phyloP scores from a whole-genome alignment of 1,140 invertebrate genomes.

The Drosophila bipectinata region DNA sequence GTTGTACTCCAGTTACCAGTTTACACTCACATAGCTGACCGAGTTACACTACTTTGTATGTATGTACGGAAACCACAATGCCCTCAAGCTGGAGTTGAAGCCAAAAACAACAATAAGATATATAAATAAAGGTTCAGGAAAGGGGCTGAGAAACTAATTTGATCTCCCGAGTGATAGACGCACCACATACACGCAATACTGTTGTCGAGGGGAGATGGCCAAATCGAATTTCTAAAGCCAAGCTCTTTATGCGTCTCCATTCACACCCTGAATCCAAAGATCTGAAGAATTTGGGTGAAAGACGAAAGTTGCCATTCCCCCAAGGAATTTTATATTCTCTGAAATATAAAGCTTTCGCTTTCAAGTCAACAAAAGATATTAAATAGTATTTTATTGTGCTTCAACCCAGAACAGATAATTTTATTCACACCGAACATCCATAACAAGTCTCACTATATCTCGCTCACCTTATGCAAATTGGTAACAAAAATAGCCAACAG shows the following conservation, averaged over 20 bases:
- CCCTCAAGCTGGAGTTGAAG: neutral
- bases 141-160: constrained; percentile 54
- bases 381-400: neutral
- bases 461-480: constrained; percentile 71
- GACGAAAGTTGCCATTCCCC: constrained; percentile 37
- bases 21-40: constrained; percentile 49
- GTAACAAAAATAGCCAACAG: constrained; percentile 28
- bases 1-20: constrained; percentile 36
- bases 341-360: constrained; percentile 20
- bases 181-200: constrained; percentile 61
- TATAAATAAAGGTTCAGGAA: constrained; percentile 29
- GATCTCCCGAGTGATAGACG: constrained; percentile 68
- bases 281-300: constrained; percentile 24
- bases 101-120: too few species aligned
- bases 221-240: constrained; percentile 43
- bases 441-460: constrained; percentile 17
- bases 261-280: constrained; percentile 46
- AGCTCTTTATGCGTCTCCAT: constrained; percentile 41
- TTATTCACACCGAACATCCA: constrained; percentile 2
- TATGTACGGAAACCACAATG: constrained; percentile 22
- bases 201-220: neutral
- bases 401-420: neutral
- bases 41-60: constrained; percentile 21
- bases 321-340: neutral
- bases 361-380: constrained; percentile 13